Percentiles rank a stretch among this genome's conserved stretches.
Conservation (phyloP, 1,140 invertebrate species). For the Pseudoatta argentina region DNA sequence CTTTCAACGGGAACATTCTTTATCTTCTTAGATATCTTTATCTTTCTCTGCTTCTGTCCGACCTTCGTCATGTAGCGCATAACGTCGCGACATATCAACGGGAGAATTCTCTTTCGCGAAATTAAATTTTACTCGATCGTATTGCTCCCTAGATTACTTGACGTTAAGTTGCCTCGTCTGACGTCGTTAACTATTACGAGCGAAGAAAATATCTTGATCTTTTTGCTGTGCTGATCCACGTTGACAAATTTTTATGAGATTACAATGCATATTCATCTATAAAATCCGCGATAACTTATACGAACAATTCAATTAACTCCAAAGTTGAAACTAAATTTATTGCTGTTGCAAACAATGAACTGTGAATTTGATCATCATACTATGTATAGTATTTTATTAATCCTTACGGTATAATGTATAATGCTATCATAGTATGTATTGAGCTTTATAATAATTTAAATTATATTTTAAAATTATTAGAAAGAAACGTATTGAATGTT, state of each 20-base stretch:
- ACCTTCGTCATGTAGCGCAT: conserved; percentile 13
- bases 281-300: background rate
- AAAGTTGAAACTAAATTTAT: conserved; percentile 1
- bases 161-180: conserved; percentile 11
- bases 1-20: conserved; percentile 63
- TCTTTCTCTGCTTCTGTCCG: conserved; percentile 22
- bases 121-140: conserved; percentile 68
- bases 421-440: background rate
- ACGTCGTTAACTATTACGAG: conserved; percentile 52
- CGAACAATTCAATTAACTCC: conserved; percentile 5
- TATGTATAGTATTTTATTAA: background rate
- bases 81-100: background rate
- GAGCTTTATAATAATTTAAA: background rate
- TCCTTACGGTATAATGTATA: background rate
- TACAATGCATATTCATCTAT: background rate
- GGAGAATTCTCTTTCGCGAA: conserved; percentile 51
- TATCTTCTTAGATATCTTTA: conserved; percentile 70
- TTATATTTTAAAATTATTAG: background rate
- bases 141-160: conserved; percentile 34
- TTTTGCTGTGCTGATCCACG: conserved; percentile 3
- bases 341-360: background rate
- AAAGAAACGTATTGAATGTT: background rate
- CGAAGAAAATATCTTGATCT: conserved; percentile 18
- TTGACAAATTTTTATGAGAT: conserved; percentile 48
- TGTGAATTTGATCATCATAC: background rate